Base-by-base conservation (phyloP, 2,888 invertebrate genomes). In the Aricia artaxerxes region DNA sequence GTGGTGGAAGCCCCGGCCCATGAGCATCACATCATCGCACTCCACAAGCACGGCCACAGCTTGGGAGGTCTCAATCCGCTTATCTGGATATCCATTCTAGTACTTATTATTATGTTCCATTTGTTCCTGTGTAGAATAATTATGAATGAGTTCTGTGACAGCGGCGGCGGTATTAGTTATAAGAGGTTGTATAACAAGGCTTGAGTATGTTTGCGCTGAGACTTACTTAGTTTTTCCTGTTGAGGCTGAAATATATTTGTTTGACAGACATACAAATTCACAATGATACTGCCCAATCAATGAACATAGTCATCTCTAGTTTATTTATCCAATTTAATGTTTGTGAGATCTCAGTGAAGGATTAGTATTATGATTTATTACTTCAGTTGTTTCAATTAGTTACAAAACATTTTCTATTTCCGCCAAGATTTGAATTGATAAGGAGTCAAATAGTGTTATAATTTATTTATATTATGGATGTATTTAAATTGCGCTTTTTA, bases 81-180 rank as follows among this genome's bases (percentile, higher is more conserved):
- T 76, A 98, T 99, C 91, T 99, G 99, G 99, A 96, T 98, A 76
- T 97, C 98, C 81, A 97, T 99, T 83, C 97, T 97, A 88, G 96
- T 97, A 87, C 95, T 99, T 82, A 97, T 99, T 84, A 95, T 98
- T 81, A 96, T 98, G 85, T 99, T 99, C 94, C 99, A 99, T 92
- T 95, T 98, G 85, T 99, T 99, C 94, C 95, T 99, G 49, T 97
- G 97, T 93, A 98, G 98, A 91, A 95, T 99, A 84, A 97, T 99
- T 83, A 97, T 97, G 93, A 98, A 97, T 85, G 98, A 98, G 89
- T 98, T 98, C 89, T 98, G 97, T 88, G 96, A 96, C 83, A 96
- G 95, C 78, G 96, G 96, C 82, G 96, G 96, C 82, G 96, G 95
- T 86, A 96, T 96, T 85, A 96, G 96, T 87, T 95, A 96, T 85